phyloP scores from a whole-genome alignment of 2,113 vertebrate species.

The Thymallus thymallus region DNA sequence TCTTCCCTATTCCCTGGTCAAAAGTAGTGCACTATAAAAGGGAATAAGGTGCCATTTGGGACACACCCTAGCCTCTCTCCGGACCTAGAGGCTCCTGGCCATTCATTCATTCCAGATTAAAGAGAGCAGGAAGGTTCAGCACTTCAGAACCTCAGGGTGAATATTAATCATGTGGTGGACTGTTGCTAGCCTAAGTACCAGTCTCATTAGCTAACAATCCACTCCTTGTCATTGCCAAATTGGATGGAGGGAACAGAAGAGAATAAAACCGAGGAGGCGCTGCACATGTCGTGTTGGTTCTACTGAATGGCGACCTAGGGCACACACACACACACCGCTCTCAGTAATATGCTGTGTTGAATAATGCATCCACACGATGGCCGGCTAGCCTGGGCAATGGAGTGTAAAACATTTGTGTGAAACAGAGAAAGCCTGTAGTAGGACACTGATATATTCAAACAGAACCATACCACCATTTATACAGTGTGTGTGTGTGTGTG shows the following conservation, averaged over 20 bases:
- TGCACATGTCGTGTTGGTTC: conserved; percentile 13
- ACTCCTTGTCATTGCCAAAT: no score
- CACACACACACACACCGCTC: conserved; percentile 7
- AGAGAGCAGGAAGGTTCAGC: conserved; percentile 18
- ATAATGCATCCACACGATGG: conserved; percentile 37
- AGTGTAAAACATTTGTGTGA: conserved; percentile 30
- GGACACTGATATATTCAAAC: background rate
- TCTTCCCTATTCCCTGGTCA: no score
- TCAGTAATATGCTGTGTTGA: conserved; percentile 36
- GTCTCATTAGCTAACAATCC: background rate
- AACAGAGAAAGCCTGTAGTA: conserved; percentile 26
- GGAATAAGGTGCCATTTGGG: no score
- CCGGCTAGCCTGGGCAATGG: background rate
- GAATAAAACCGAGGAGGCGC: background rate
- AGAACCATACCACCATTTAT: background rate
- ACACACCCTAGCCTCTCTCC: no score
- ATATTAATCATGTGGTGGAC: conserved; percentile 23
- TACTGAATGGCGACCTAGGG: conserved; percentile 11
- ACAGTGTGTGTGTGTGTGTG: background rate
- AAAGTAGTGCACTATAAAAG: no score
- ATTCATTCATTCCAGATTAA: no score
- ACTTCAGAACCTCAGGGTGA: conserved; percentile 10
- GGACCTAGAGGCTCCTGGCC: no score
- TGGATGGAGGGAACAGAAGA: background rate
- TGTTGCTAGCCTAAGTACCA: background rate